Base-by-base conservation (phyloP, 1,140 invertebrate species). In the Periplaneta americana region DNA sequence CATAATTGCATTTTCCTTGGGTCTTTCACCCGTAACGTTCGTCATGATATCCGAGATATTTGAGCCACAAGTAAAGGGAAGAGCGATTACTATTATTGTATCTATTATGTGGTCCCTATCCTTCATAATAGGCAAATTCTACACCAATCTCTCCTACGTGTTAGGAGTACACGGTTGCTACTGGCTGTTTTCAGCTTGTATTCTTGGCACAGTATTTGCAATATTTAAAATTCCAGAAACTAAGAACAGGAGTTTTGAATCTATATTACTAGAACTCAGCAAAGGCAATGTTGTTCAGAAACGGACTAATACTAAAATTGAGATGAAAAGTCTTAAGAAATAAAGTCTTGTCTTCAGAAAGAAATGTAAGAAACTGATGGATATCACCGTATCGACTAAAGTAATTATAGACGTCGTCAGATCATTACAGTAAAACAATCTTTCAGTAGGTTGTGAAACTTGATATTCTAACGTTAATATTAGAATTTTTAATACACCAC, bases 21-120 rank as follows among this genome's bases (percentile, higher is more conserved):
- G 90, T 0, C 84, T 89, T 66, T 90, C 90, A 8, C 87, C 87
- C 6, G 85, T 91, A 75, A 93, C 93, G 0, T 92, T 91, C 84
- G 87, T 94, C 3, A 85, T 94, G 0, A 89, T 91, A 75, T 89
- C 92, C 0, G 93, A 94, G 86, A 88, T 94, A 18, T 93, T 94
- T 87, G 88, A 95, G 39, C 89, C 94, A 48, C 95, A 96, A 81
- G 91, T 95, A n/a, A 94, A 95, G 83, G 95, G 94, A 2, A 88
- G 93, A 0, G 96, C 96, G 0, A 92, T 93, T 2, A 92, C 94
- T 36, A 87, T 98, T 3, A 93, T 93, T 0, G 93, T 96, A 0
- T 93, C 94, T 85, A 88, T 92, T 4, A 97, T 96, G 85, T 94
- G 88, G 86, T 83, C 84, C 11, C 82, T 89, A 9, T 88, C 88